phyloP scores from a whole-genome alignment of 2,797 vertebrate genomes.

The Glossophaga mutica region DNA sequence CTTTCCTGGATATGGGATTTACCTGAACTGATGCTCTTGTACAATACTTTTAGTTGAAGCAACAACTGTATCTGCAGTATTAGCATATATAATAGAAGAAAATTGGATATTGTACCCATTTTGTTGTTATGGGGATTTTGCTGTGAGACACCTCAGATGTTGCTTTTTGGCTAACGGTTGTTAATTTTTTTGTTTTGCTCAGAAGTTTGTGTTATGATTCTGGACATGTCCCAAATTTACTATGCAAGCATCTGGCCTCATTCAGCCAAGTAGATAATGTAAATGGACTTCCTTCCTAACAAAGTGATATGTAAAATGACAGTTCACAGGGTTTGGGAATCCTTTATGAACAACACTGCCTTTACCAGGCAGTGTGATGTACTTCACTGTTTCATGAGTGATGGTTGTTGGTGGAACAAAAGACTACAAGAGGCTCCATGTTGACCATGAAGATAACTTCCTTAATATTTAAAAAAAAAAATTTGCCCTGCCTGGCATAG shows the following conservation, averaged over 20 bases:
- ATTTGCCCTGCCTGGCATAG: no score
- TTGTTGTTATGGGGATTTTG: constrained; percentile 27
- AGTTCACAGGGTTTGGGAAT: constrained; percentile 26
- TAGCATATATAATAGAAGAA: background rate
- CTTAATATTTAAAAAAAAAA: constrained; percentile 31
- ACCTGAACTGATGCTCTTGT: background rate
- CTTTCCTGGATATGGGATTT: background rate
- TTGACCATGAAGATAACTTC: constrained; percentile 46
- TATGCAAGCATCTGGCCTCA: constrained; percentile 29
- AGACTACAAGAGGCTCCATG: background rate
- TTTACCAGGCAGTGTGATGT: background rate
- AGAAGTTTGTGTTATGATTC: background rate
- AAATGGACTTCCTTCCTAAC: constrained; percentile 12
- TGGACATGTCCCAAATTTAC: constrained; percentile 36
- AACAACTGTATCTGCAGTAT: background rate
- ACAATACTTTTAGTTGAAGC: background rate
- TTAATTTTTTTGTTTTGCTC: background rate
- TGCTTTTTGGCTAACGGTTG: constrained; percentile 45
- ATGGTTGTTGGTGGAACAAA: background rate
- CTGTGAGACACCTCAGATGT: constrained; percentile 41
- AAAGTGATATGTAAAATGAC: constrained; percentile 28
- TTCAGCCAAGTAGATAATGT: constrained; percentile 53
- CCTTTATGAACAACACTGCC: background rate
- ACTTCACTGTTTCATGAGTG: constrained; percentile 42
- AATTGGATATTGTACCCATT: background rate